Evolutionary conservation across 1,140 invertebrate genomes (phyloP), one percentile per base, ranked within the genome.

Genomic region (Acromyrmex charruanus): DNA sequence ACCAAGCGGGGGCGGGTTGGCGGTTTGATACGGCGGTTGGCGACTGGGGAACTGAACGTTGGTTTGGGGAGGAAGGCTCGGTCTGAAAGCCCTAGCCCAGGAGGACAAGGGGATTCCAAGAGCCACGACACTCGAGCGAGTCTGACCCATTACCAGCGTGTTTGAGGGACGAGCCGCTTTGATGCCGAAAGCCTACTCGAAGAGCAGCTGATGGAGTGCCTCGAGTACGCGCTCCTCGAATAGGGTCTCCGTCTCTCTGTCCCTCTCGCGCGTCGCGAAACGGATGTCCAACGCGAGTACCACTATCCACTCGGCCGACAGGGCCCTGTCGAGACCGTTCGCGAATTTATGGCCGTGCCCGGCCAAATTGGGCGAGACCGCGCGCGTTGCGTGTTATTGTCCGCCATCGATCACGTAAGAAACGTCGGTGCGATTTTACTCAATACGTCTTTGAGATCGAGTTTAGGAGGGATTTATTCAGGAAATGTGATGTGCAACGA

Each of bases 171-270:
- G 87, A 87, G 84, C 87, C 86, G 91, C 91, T 92, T 92, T 92
- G 91, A 92, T 92, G 91, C 91, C 90, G 89, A 91, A 90, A 91
- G 90, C 91, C 90, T 91, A 89, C 87, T 91, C 88, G 85, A 91
- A 88, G 68, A 91, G 82, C 90, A 90, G 90, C 90, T 91, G 91
- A 92, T 92, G 90, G 90, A 92, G 91, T 91, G 68, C 75, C 90
- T 91, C 74, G 81, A 92, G 88, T 88, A 85, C 65, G 74, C 85
- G 68, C 87, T 90, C 77, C 89, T 88, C 86, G 51, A 91, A 91
- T 82, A 69, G 68, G 44, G 87, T 86, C 87, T 86, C 87, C 87
- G 80, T 90, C 79, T 77, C 61, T 77, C 53, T 21, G 69, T 72
- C 89, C 75, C 16, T 35, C 18, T 25, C 16, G 18, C 63, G 28